These are phyloP conservation scores for Oryzias dopingdopingensis DNA, from an alignment of 2,797 vertebrate genomes.

Conservation along the genomic window DNA sequence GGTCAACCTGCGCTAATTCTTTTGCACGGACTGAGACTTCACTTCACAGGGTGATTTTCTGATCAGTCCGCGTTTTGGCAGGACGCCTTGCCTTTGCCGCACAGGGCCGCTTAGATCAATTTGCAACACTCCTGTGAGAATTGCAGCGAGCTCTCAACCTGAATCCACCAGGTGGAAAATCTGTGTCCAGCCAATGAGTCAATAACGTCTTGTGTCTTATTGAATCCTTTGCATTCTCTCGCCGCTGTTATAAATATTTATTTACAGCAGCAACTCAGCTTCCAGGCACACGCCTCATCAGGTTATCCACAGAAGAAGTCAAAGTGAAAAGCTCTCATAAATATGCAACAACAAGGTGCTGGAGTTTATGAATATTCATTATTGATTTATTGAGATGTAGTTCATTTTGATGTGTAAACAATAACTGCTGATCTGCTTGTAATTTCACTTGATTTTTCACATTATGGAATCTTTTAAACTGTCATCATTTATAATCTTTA, in stretches of 20 bases:
- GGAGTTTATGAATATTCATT: constrained; percentile 47
- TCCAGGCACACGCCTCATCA: constrained; percentile 1
- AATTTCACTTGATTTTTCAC: constrained; percentile 13
- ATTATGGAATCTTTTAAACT: background rate
- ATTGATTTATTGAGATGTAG: constrained; percentile 20
- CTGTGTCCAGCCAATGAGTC: constrained; percentile 35
- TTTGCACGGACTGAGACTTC: constrained; percentile 16
- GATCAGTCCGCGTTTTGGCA: constrained; percentile 33
- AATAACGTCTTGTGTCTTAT: constrained; percentile 27
- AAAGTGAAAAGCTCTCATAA: constrained; percentile 27
- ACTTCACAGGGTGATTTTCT: constrained; percentile 31
- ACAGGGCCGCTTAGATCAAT: constrained; percentile 30
- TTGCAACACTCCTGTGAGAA: constrained; percentile 22
- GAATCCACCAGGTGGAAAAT: constrained; percentile 22
- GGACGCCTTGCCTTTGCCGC: constrained; percentile 20
- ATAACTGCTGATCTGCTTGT: background rate
- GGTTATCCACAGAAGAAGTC: constrained; percentile 38
- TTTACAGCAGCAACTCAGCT: constrained; percentile 7
- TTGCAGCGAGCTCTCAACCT: constrained; percentile 23
- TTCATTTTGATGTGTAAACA: constrained; percentile 24
- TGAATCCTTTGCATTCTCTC: constrained; percentile 27
- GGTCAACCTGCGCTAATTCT: constrained; percentile 12
- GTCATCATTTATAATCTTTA: background rate
- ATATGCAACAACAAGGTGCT: constrained; percentile 34
- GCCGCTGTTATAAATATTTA: constrained; percentile 52